Base-by-base conservation (phyloP, 2,113 vertebrate species). In the Plecotus auritus region DNA sequence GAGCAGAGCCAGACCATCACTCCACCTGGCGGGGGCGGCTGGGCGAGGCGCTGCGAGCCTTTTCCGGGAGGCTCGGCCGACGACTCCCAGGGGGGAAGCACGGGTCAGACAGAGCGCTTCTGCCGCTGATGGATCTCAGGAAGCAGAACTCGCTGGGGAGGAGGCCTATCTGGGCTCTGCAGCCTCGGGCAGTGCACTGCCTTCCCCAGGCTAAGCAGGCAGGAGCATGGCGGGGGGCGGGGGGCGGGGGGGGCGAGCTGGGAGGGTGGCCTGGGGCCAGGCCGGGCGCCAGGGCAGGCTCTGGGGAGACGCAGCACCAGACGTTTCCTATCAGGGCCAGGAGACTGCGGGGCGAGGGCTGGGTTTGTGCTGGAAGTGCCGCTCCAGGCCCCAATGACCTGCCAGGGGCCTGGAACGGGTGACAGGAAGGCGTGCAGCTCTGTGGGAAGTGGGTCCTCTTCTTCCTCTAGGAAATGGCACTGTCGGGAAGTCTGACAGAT, bases 261-360 rank as follows among this genome's bases (percentile, higher is more conserved):
- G 54, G 64, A 37, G 42, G 70, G 73, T 14, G 51, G 76, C 35
- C 77, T 56, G 1, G 1, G 93, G 61, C 73, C 26, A 7, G 35
- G 76, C 91, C 59, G 14, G 51, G 64, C 0, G 84, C 91, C 97
- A 95, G 20, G 23, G 54, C 42, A 1, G 30, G 72, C 84, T 86
- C 85, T 0, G 80, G 59, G 80, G 91, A 35, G 28, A 85, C 83
- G 56, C 61, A 45, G 45, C 93, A 56, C 72, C 56, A 92, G 94
- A 95, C 20, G 82, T 86, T 97, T 90, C 96, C 94, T 96, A 96
- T 85, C 88, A 96, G 85, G 80, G 59, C 90, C 90, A 85, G 96
- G 94, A 96, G 94, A 11, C n/a, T 32, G 81, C 4, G 37, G 6
- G 22, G n/a, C 9, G 40, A n/a, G 56, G 93, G 72, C 14, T 37